Conservation (phyloP, 2,797 vertebrate species). For the Rhabdophis nuchalis region DNA sequence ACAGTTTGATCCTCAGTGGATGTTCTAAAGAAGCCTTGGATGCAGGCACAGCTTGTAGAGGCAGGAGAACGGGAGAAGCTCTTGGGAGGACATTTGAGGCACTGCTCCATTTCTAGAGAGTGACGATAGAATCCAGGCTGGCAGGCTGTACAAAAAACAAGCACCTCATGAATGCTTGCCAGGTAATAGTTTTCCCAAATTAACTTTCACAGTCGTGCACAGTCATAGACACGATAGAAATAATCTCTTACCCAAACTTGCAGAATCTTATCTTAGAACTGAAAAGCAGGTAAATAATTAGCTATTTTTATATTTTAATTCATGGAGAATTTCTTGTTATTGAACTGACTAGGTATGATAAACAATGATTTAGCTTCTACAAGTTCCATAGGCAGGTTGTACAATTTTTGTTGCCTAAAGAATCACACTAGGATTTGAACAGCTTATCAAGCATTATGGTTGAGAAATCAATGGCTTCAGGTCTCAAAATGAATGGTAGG, state of each 20-base stretch:
- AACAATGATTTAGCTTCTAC: not conserved
- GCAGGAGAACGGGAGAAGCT: conserved; percentile 59
- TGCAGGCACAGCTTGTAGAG: conserved; percentile 64
- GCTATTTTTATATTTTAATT: not conserved
- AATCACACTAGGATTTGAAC: not conserved
- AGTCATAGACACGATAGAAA: not conserved
- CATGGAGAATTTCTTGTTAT: not conserved
- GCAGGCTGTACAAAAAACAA: conserved; percentile 61
- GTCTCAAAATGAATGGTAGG: not conserved
- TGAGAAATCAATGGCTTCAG: not conserved
- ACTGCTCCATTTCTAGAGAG: conserved; percentile 47
- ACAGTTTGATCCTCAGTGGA: conserved; percentile 60
- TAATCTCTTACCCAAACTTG: not conserved
- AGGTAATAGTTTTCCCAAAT: not conserved
- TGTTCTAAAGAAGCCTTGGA: conserved; percentile 64
- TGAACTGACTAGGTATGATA: not conserved
- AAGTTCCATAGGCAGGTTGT: not conserved
- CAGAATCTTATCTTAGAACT: not conserved
- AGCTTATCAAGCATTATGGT: not conserved
- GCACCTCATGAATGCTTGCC: not conserved
- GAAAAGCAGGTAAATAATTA: not conserved
- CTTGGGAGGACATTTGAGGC: conserved; percentile 70
- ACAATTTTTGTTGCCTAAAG: not conserved
- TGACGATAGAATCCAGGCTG: conserved; percentile 67
- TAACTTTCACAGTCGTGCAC: not conserved